Base-by-base conservation (phyloP, 2,113 vertebrate species). In the Panthera leo region DNA sequence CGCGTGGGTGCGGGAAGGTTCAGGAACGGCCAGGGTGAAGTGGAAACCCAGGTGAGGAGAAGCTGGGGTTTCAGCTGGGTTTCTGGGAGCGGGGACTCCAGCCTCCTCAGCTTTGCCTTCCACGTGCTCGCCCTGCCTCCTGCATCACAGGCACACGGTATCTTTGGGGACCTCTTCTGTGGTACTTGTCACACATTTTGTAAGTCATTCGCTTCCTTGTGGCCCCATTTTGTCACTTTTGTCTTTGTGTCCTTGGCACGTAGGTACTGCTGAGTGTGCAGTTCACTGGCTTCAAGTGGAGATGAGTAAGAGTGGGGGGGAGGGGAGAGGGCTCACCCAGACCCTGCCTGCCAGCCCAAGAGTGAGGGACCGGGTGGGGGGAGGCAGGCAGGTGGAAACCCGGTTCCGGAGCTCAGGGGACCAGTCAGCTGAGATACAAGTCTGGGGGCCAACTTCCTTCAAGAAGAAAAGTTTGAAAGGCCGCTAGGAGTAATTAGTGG, bases 261-360 rank as follows among this genome's bases (percentile, higher is more conserved):
- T 39, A 6, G 68, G 48, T 42, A 63, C 42, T 80, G 21, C 86
- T 3, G 2, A 39, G 84, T 27, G 84, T 27, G n/a, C 61, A 34
- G 58, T 21, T 21, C 9, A 29, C 18, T 25, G n/a, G 78, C 83
- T 45, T 53, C 7, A 2, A 51, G 45, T 1, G 18, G 45, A 13
- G 23, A 23, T 10, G 4, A 70, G 92, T n/a, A 19, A 34, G 68
- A 4, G 3, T 6, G 27, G n/a, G n/a, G 36, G 8, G 67, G 31
- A 9, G 0, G 0, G 0, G 51, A 2, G 14, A 31, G n/a, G n/a
- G 6, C 25, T 31, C 45, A 5, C 2, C 14, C 36, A 39, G 55
- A 23, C 68, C 45, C 45, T 45, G 45, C 0, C 2, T 15, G 42
- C 45, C 16, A 18, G 58, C 14, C 36, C 0, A 7, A 11, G 48